These are phyloP conservation scores for Dunckerocampus dactyliophorus DNA, from an alignment of 2,113 vertebrate species.

Conservation along the genomic window DNA sequence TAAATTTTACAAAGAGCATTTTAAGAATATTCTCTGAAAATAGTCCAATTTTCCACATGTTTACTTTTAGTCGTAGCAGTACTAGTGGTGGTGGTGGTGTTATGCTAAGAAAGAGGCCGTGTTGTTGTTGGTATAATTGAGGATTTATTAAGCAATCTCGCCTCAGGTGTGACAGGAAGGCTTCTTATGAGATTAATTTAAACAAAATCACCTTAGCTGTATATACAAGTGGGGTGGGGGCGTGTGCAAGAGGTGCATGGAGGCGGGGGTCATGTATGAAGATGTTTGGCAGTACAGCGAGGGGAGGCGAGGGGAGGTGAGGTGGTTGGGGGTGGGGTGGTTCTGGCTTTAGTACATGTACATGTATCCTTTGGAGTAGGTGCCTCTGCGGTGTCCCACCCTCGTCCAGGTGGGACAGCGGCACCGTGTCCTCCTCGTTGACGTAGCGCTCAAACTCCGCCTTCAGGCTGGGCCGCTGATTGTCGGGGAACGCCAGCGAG, in stretches of 20 bases:
- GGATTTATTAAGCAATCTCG: slow-evolving; percentile 77
- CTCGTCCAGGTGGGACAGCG: slow-evolving; percentile 91
- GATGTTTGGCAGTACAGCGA: slow-evolving; percentile 46
- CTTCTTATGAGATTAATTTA: slow-evolving; percentile 78
- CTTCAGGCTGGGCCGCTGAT: slow-evolving; percentile 85
- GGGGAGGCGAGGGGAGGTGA: not conserved
- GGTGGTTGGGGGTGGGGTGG: slow-evolving; percentile 23
- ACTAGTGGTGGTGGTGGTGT: not conserved
- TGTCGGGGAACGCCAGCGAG: slow-evolving; percentile 92
- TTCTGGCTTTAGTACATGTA: slow-evolving; percentile 79
- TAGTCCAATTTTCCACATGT: too few relatives aligned
- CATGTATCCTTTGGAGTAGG: slow-evolving; percentile 88
- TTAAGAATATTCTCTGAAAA: too few relatives aligned
- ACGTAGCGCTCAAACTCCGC: slow-evolving; percentile 83
- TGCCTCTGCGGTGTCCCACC: slow-evolving; percentile 70
- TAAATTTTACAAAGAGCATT: too few relatives aligned
- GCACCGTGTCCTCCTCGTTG: slow-evolving; percentile 94
- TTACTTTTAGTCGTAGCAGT: too few relatives aligned
- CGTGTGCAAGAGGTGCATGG: slow-evolving; percentile 69
- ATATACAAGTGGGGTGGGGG: slow-evolving; percentile 67
- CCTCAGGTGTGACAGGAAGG: slow-evolving; percentile 71
- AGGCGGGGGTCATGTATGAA: slow-evolving; percentile 48
- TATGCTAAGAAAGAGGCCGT: not conserved
- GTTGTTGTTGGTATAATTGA: not conserved
- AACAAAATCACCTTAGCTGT: slow-evolving; percentile 70